Conservation (phyloP, 2,888 invertebrate genomes). For the Hipparchia semele region DNA sequence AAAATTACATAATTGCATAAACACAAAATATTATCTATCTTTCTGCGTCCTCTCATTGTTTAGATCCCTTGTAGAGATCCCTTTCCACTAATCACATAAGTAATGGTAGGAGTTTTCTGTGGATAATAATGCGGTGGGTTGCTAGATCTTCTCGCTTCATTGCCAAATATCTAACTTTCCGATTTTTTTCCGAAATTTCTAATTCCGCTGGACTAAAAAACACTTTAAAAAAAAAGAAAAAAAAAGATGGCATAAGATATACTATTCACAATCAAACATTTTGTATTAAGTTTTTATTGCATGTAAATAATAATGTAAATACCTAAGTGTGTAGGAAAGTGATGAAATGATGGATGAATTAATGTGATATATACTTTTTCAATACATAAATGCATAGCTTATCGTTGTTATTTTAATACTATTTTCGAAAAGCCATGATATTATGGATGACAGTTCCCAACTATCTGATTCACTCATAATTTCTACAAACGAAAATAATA, state of each 20-base stretch:
- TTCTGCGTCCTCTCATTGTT: too few relatives aligned
- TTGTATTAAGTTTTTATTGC: slow-evolving; percentile 19
- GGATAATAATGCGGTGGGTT: too few relatives aligned
- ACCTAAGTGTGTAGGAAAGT: not conserved
- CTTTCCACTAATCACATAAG: too few relatives aligned
- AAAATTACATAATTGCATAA: not conserved
- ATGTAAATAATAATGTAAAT: not conserved
- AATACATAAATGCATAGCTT: slow-evolving; percentile 7
- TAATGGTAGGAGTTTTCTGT: too few relatives aligned
- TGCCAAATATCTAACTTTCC: not conserved
- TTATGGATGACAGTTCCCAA: too few relatives aligned
- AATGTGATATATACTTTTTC: slow-evolving; percentile 1
- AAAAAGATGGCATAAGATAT: not conserved
- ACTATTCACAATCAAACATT: slow-evolving; percentile 23
- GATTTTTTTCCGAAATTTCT: not conserved
- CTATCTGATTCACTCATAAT: too few relatives aligned
- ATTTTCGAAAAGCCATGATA: too few relatives aligned
- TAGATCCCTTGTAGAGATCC: too few relatives aligned
- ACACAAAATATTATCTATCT: not conserved
- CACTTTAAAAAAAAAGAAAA: not conserved
- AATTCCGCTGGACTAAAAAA: not conserved
- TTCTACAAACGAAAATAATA: too few relatives aligned
- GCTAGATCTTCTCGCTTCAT: too few relatives aligned
- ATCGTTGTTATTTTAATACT: slow-evolving; percentile 2
- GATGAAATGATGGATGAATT: not conserved